Evolutionary conservation across 2,797 vertebrate genomes (phyloP), one percentile per base, ranked within the genome.

Genomic region (Knipowitschia caucasica): DNA sequence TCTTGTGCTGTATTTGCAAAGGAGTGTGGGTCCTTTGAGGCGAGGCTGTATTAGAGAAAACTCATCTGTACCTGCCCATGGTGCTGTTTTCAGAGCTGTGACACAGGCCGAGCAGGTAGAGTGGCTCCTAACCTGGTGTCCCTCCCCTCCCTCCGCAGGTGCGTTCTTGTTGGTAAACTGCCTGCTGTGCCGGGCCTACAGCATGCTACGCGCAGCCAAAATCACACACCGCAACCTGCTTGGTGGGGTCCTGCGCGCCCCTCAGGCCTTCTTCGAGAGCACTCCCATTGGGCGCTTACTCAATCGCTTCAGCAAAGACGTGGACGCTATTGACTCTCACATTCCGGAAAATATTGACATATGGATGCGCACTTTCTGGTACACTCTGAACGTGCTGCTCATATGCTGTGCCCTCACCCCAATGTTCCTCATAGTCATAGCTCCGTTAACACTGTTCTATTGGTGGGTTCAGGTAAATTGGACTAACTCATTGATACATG

Each of bases 401-500:
- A 83, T 91, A 85, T 91, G 90, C 88, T 91, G 89, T 80, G 86
- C 71, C 85, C 85, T 92, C 89, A 92, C 89, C 82, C 90, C 91
- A 67, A 82, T 91, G 79, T 90, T 92, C 86, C 81, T 92, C 85
- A 75, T 92, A 88, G 90, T 91, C 75, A 55, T 89, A 89, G 89
- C 78, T 71, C 91, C 91, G 59, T 89, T 92, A 89, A 87, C 81
- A 89, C 61, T 89, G 86, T 84, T 91, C 91, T 92, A 90, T 91
- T 92, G 90, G 89, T 91, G 90, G 88, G 89, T 91, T 82, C 91
- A 92, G 91, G 90, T 92, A 92, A 92, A 92, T 89, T 84, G 88
- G 84, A 84, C 74, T 85, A 83, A 89, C 83, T 88, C 76, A 86
- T 86, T 81, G 81, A 84, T 87, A 74, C 80, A 82, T 83, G 80